Percentiles rank a stretch among this genome's conserved stretches.
Conservation (phyloP, 2,797 vertebrate species). For the Malacoctenus gilli region DNA sequence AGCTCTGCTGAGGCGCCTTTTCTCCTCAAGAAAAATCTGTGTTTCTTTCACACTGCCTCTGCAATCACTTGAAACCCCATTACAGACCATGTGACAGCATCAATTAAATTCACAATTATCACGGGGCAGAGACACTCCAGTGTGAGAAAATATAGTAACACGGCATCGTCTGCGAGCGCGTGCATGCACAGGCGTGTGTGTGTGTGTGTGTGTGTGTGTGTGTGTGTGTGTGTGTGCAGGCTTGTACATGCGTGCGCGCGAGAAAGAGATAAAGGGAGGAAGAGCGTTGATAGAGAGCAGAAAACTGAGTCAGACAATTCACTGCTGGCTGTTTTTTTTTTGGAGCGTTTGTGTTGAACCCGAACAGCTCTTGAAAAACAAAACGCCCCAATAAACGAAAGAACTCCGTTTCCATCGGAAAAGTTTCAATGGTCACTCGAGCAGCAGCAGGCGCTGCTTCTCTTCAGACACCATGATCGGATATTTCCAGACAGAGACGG, state of each 20-base stretch:
- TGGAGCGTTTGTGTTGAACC: slow-evolving; percentile 47
- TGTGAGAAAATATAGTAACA: slow-evolving; percentile 68
- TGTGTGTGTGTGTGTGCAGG: neutral
- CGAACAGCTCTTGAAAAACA: slow-evolving; percentile 38
- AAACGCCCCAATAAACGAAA: slow-evolving; percentile 26
- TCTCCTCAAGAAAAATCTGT: slow-evolving; percentile 64
- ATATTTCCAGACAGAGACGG: too few relatives aligned
- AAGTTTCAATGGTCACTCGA: slow-evolving; percentile 21
- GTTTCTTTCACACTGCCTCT: slow-evolving; percentile 63
- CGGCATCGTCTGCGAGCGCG: slow-evolving; percentile 11
- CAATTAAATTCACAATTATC: slow-evolving; percentile 82
- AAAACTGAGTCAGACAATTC: too few relatives aligned
- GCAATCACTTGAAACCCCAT: slow-evolving; percentile 76
- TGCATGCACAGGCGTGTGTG: neutral
- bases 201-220: slow-evolving; percentile 5
- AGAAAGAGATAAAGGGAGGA: slow-evolving; percentile 7
- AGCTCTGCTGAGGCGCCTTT: slow-evolving; percentile 71
- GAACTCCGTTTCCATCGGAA: slow-evolving; percentile 17
- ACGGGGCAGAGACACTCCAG: slow-evolving; percentile 58
- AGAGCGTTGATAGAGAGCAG: slow-evolving; percentile 26
- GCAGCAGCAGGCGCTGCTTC: slow-evolving; percentile 17
- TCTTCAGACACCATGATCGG: too few relatives aligned
- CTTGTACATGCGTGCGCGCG: neutral
- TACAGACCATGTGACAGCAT: slow-evolving; percentile 78
- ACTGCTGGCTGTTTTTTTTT: slow-evolving; percentile 14